Evolutionary conservation across 2,888 invertebrate genomes (phyloP), one percentile per base, ranked within the genome.

Genomic region (Volucella inflata): DNA sequence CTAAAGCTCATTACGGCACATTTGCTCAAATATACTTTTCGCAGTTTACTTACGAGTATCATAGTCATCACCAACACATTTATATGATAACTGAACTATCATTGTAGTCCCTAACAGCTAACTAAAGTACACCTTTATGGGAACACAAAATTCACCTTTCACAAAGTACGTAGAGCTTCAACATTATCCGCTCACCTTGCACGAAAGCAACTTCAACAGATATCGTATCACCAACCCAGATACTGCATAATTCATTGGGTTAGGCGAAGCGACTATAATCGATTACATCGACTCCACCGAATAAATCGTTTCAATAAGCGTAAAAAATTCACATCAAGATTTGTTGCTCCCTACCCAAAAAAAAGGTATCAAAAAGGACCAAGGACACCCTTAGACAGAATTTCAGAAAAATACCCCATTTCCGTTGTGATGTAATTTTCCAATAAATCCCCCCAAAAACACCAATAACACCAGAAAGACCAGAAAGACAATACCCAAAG

Each of bases 401-500:
- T 40, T 50, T 12, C 42, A 10, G 14, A 70, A 16, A 77, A 77
- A 77, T 64, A 30, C 6, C 30, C 60, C 36, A 78, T 57, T 78
- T 57, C 46, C 48, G 42, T 44, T 65, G 36, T 51, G 50, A 40
- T 57, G 77, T 62, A 82, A 82, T 78, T 72, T 62, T 68, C 60
- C 55, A 62, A 82, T 82, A 82, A 82, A 82, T 82, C 78, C 60
- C 40, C 46, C 9, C 21, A 30, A 2, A 30, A 6, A 30, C 6
- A 30, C 30, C 30, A 30, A n/a, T n/a, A n/a, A n/a, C n/a, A n/a
- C n/a, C n/a, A 30, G 6, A 30, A 6, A 30, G 30, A 30, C 30
- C 30, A 30, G 57, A 65, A 78, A 82, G 67, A 82, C 77, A 68
- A 82, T 78, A 78, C 62, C 72, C 10, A 0, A 71, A 82, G 82